Evolutionary conservation across 2,888 invertebrate genomes (phyloP).

Genomic region (Helleia helle): DNA sequence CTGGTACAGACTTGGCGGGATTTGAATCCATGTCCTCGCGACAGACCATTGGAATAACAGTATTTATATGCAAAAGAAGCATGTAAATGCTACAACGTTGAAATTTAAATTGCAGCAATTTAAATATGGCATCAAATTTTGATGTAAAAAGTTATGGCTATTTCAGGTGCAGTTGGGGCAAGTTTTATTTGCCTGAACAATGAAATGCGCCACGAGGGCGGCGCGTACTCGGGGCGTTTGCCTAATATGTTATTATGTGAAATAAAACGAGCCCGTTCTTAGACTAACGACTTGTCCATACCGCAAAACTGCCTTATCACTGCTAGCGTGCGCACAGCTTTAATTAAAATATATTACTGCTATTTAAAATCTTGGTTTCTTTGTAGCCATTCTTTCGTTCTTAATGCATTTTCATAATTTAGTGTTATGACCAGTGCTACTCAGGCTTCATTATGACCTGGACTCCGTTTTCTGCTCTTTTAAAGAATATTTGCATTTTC

Average conservation of each 20-base stretch:
- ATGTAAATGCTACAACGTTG: not conserved
- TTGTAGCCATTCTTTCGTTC: conserved; percentile 20
- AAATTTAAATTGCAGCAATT: conserved; percentile 11
- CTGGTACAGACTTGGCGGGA: too few relatives aligned
- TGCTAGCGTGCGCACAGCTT: conserved; percentile 47
- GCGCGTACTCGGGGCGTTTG: conserved; percentile 32
- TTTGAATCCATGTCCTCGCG: too few relatives aligned
- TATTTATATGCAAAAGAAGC: not conserved
- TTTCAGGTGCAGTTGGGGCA: conserved; percentile 39
- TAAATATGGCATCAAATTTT: conserved; percentile 9
- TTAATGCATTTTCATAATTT: conserved; percentile 13
- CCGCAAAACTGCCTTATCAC: conserved; percentile 48
- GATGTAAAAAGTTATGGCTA: conserved; percentile 26
- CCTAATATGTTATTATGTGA: conserved; percentile 67
- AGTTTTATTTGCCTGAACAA: conserved; percentile 57
- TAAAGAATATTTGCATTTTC: not conserved
- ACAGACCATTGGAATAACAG: not conserved
- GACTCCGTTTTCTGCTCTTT: conserved; percentile 10
- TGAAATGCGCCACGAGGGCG: conserved; percentile 33
- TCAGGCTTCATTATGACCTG: conserved; percentile 11
- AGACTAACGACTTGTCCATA: conserved; percentile 30
- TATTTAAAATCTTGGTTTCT: conserved; percentile 50
- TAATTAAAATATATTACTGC: conserved; percentile 65
- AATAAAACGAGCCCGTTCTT: conserved; percentile 51
- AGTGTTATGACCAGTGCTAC: conserved; percentile 10